Evolutionary conservation across 2,888 invertebrate genomes (phyloP).

Genomic region (Creontiades dilutus): DNA sequence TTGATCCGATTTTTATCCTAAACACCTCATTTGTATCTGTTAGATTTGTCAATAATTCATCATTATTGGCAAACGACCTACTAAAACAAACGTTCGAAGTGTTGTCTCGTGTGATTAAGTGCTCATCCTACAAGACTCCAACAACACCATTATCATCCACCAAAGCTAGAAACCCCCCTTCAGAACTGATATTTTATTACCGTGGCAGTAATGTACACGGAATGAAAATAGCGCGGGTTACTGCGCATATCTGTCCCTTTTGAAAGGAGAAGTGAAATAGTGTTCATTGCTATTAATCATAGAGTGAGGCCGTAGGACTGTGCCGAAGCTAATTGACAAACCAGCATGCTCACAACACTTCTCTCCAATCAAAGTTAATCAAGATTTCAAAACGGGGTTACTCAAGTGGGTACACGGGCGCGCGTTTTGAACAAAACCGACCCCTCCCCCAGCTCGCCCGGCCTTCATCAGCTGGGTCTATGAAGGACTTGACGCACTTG

Average conservation of each 20-base stretch:
- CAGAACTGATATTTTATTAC: too few species aligned
- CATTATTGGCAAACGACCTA: too few species aligned
- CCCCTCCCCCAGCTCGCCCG: not conserved
- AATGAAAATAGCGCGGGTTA: conserved; percentile 45
- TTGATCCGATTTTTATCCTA: too few species aligned
- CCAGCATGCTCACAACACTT: conserved; percentile 69
- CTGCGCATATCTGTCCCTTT: conserved; percentile 47
- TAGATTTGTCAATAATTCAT: too few species aligned
- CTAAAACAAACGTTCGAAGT: too few species aligned
- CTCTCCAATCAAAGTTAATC: conserved; percentile 70
- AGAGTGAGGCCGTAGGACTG: conserved; percentile 53
- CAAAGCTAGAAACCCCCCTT: too few species aligned
- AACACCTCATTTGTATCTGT: too few species aligned
- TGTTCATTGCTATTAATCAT: conserved; percentile 70
- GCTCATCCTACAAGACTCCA: too few species aligned
- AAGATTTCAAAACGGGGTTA: conserved; percentile 59
- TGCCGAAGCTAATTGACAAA: conserved; percentile 68
- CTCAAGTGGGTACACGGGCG: conserved; percentile 69
- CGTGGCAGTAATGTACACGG: not conserved
- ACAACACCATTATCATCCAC: too few species aligned
- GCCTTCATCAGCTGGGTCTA: conserved; percentile 1
- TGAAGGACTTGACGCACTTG: not conserved
- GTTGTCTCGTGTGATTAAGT: too few species aligned
- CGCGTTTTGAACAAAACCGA: conserved; percentile 61
- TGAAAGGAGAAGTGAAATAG: conserved; percentile 55